phyloP scores from a whole-genome alignment of 2,888 invertebrate species.

The Luffia ferchaultella region DNA sequence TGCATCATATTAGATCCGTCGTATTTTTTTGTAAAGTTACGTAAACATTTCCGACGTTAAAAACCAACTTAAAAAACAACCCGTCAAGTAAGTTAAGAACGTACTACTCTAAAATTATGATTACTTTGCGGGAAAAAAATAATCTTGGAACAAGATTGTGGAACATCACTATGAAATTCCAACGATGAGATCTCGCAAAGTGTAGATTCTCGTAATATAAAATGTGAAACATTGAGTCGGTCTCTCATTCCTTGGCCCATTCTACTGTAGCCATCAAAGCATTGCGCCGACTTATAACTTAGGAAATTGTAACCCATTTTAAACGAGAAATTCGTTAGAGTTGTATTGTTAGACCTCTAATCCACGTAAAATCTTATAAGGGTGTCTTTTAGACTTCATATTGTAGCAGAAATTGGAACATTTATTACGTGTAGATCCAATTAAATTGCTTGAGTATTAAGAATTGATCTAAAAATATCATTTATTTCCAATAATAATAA shows the following conservation, averaged over 20 bases:
- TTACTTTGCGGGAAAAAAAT: not conserved
- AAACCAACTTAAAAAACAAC: not conserved
- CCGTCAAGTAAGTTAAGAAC: not conserved
- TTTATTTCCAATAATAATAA: not conserved
- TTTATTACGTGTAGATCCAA: not conserved
- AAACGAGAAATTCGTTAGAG: constrained; percentile 9
- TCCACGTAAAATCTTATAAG: not conserved
- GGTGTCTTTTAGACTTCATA: not conserved
- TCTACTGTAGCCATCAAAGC: constrained; percentile 17
- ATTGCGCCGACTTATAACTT: constrained; percentile 16
- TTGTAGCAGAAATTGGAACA: not conserved
- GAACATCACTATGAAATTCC: constrained; percentile 5
- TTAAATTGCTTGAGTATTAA: not conserved
- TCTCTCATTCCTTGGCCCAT: constrained; percentile 18
- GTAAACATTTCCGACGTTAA: not conserved
- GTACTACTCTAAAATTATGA: not conserved
- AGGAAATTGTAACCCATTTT: constrained; percentile 21
- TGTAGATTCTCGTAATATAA: constrained; percentile 20
- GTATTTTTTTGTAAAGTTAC: not conserved
- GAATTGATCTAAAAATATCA: not conserved
- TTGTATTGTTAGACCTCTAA: constrained; percentile 3
- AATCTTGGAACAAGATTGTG: not conserved
- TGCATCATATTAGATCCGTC: not conserved
- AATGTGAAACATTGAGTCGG: constrained; percentile 19
- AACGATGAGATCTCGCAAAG: constrained; percentile 18